Evolutionary conservation across 2,113 vertebrate species (phyloP), one percentile per base, ranked within the genome.

Genomic region (Myiozetetes cayanensis): DNA sequence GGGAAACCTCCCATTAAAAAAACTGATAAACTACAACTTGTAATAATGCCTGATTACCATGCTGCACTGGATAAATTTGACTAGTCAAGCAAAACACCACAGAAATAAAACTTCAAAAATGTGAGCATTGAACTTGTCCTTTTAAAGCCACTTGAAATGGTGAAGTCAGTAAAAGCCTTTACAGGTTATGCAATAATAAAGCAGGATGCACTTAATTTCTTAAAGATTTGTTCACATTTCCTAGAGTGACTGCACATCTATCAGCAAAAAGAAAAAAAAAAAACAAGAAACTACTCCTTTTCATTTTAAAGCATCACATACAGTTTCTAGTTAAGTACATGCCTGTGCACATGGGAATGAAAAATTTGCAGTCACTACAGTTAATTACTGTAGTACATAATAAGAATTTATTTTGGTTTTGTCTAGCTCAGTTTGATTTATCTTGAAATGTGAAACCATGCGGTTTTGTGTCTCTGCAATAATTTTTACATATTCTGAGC

Each of bases 1-100:
- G 98, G 90, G 98, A 99, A 97, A 98, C 97, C 72, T 97, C 55
- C 97, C 44, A 98, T 98, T 88, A 98, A 98, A 98, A 98, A 98
- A 96, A 98, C 98, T 72, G 98, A 98, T 44, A 98, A 98, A 84
- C 97, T 97, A 67, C 98, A 97, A 35, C 98, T 98, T 14, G 98
- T 98, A 87, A 98, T 96, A 97, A 97, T 98, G 53, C 98, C 98
- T 44, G 98, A 98, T 95, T 89, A 98, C 24, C 97, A 96, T 6
- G 96, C 98, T 68, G 98, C 98, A 35, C 82, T 98, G 79, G 98
- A 98, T 96, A 98, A 98, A 97, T 98, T 98, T 94, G 98, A 98
- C 74, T 97, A 98, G 98, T 98, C 98, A 80, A 91, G 82, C 56
- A 80, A 91, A 94, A 73, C 20, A 76, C 27, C 33, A 65, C 9